Evolutionary conservation across 2,113 vertebrate genomes (phyloP), one percentile per base, ranked within the genome.

Genomic region (Lagopus leucura): DNA sequence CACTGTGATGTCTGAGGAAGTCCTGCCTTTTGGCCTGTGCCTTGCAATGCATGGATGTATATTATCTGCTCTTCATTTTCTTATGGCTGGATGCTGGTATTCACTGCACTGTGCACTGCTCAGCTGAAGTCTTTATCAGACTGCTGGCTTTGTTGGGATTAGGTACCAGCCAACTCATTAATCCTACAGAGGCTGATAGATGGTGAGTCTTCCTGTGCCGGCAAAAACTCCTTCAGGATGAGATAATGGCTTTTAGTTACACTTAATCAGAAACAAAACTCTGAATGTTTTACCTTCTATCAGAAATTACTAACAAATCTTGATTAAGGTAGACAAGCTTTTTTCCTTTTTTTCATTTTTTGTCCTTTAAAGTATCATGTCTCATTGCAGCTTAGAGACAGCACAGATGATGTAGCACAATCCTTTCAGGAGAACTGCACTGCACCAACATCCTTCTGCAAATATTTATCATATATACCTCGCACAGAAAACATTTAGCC

Each of bases 401-500:
- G 80, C 64, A 58, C 36, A 74, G 63, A 48, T 3, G 55, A 13
- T 71, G 86, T 47, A 87, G 78, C 66, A 82, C 63, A 36, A 8
- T 71, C 78, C 74, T 78, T 89, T 40, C 67, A 74, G 60, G 70
- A 82, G 78, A 54, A 60, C 4, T 30, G 42, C 61, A 81, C 66
- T 88, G 92, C 77, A 65, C 69, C 55, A 81, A 0, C 76, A 43
- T 64, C 76, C 64, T 66, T 82, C 71, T 63, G 52, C 14, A 32
- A 67, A 82, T 47, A 91, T 93, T 93, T 88, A 55, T 91, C 82
- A 32, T 19, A 54, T 0, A 21, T 70, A 79, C 54, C 74, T 72
- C n/a, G 71, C 88, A 54, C 85, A 77, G 58, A 82, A 64, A 92
- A 64, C 80, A 28, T 89, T 84, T 36, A 87, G 91, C 86, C 69